Conservation (phyloP, 2,113 vertebrate genomes). For the Ramphastos sulfuratus region DNA sequence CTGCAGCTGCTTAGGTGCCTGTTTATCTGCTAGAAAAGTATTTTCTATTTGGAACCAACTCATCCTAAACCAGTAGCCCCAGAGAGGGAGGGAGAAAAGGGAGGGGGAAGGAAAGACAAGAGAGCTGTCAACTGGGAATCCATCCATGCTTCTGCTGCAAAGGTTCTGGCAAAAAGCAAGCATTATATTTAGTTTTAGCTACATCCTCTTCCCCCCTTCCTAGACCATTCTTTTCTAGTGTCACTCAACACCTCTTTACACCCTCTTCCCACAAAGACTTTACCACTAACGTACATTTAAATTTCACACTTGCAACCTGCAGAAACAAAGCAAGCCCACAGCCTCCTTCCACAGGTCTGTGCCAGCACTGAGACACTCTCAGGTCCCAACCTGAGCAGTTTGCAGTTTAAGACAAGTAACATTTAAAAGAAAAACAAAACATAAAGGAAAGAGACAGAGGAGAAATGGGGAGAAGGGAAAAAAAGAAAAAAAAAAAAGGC, state of each 20-base stretch:
- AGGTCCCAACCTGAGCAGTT: neutral
- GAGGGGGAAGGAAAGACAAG: neutral
- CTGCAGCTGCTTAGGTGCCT: slow-evolving; percentile 47
- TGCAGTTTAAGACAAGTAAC: neutral
- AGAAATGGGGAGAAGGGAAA: neutral
- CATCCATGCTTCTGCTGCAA: neutral
- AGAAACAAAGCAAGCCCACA: slow-evolving; percentile 8
- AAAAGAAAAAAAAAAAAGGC: neutral
- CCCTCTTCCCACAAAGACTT: slow-evolving; percentile 18
- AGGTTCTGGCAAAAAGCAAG: slow-evolving; percentile 30
- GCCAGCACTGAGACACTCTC: neutral
- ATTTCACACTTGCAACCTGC: neutral
- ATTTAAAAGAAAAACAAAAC: neutral
- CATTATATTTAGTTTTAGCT: neutral
- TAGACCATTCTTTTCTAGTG: slow-evolving; percentile 2
- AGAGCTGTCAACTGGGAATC: slow-evolving; percentile 26
- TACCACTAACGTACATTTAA: neutral
- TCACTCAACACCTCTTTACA: slow-evolving; percentile 5
- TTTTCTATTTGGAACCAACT: slow-evolving; percentile 53
- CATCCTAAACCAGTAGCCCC: slow-evolving; percentile 36
- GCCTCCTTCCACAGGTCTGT: neutral
- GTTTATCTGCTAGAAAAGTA: slow-evolving; percentile 61
- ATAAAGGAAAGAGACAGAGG: neutral
- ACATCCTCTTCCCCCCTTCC: neutral
- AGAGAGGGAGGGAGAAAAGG: neutral